Evolutionary conservation across 2,888 invertebrate species (phyloP).

Genomic region (Lepidocyrtoides sp.): DNA sequence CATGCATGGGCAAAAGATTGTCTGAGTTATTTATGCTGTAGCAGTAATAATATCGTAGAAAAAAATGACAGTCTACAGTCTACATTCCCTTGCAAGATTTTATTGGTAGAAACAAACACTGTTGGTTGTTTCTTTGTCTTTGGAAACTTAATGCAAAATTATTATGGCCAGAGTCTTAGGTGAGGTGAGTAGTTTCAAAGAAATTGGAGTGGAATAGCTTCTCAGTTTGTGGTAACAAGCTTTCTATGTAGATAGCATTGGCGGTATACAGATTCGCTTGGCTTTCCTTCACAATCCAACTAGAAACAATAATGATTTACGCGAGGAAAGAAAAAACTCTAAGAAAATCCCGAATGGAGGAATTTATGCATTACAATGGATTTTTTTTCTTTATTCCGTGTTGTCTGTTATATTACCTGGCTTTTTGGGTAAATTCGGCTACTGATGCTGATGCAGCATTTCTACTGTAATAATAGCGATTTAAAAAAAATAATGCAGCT

Average conservation of each 20-base stretch:
- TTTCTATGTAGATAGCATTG: not conserved
- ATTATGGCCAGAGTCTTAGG: not conserved
- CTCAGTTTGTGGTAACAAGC: not conserved
- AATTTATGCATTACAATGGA: not conserved
- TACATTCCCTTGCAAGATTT: not conserved
- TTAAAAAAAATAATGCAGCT: too few species aligned
- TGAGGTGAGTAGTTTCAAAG: not conserved
- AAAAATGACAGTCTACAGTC: not conserved
- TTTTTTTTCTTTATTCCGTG: not conserved
- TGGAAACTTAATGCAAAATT: slow-evolving; percentile 11
- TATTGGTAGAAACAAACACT: not conserved
- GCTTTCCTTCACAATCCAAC: slow-evolving; percentile 15
- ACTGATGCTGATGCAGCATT: not conserved
- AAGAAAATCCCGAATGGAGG: not conserved
- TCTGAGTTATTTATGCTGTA: not conserved
- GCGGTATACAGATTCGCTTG: not conserved
- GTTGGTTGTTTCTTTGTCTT: slow-evolving; percentile 19
- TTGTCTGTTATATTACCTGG: too few species aligned
- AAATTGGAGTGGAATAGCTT: not conserved
- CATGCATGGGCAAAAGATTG: not conserved
- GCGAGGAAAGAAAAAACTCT: not conserved
- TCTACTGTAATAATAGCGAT: not conserved
- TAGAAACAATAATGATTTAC: slow-evolving; percentile 32
- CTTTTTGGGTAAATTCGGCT: not conserved
- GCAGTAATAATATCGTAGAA: not conserved